Conservation (phyloP, 2,113 vertebrate genomes). For the Tretioscincus oriximinensis region DNA sequence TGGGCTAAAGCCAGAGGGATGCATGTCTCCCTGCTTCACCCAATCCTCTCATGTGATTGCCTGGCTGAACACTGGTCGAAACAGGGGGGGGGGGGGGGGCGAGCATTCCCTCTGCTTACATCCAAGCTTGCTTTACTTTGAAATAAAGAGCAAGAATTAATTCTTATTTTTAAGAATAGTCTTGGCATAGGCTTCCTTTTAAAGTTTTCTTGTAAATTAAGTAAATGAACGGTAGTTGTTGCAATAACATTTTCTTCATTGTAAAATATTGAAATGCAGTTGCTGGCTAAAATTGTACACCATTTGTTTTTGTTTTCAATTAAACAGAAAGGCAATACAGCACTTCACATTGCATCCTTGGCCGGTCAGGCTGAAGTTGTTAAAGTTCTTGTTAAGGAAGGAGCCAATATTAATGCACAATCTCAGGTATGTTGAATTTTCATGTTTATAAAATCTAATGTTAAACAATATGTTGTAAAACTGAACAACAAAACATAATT, state of each 20-base stretch:
- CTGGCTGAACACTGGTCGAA: no score
- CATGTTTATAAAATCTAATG: background rate
- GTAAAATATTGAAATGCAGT: background rate
- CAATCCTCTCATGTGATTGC: no score
- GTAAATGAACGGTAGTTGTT: background rate
- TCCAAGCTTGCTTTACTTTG: no score
- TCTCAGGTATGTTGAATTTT: slow-evolving; percentile 83
- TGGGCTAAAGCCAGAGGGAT: no score
- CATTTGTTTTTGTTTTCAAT: slow-evolving; percentile 14
- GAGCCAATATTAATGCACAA: slow-evolving; percentile 93
- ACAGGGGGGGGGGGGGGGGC: no score
- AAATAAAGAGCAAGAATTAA: background rate
- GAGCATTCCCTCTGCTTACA: no score
- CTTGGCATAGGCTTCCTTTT: background rate
- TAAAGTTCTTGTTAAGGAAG: slow-evolving; percentile 89
- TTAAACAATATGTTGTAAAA: background rate
- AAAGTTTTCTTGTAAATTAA: background rate
- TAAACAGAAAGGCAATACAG: slow-evolving; percentile 94
- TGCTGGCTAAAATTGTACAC: background rate
- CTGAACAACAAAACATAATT: background rate
- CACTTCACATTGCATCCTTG: slow-evolving; percentile 95
- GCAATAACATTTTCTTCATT: background rate
- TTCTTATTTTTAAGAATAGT: background rate
- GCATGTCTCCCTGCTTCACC: no score
- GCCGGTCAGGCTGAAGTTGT: slow-evolving; percentile 94